Evolutionary conservation across 2,797 vertebrate species (phyloP), one percentile per base, ranked within the genome.

Genomic region (Smutsia temminckii): DNA sequence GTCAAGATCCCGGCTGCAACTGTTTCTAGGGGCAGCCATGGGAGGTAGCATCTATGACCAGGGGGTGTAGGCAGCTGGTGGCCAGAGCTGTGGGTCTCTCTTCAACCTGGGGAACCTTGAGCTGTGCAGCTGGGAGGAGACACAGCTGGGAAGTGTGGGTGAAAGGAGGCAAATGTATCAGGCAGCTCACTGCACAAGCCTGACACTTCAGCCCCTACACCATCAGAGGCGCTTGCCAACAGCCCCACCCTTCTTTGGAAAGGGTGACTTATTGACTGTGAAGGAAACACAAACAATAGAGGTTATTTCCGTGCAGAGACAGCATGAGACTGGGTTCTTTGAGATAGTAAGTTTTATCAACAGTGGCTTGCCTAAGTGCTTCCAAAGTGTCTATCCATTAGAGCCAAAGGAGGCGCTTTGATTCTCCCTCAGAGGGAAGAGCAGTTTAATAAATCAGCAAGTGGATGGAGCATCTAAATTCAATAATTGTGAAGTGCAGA

Each of bases 381-480:
- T 97, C 85, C 63, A 88, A 89, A 96, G 94, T 86, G 69, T 95
- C 97, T 95, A 63, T 93, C 95, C 97, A 90, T 95, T 95, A 96
- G 77, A 27, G 75, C 95, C 68, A 63, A 92, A 85, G 64, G 55
- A 97, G 96, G 86, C 0, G 27, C 69, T 93, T 94, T 85, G 89
- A 85, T 81, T 90, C 96, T 90, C 88, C 89, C 78, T 78, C 21
- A 0, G 92, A 86, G 61, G 66, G 68, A 71, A 93, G 51, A 94
- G 85, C 79, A 87, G 75, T 95, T 97, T 97, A 95, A 97, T 96
- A 95, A 97, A 96, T 97, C 95, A 97, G 93, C 88, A 74, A 92
- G 92, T 93, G 69, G 89, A 90, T 68, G 74, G 85, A 94, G 90
- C 89, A 93, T 95, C 96, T 91, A 95, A 96, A 96, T 96, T 94